Evolutionary conservation across 2,888 invertebrate genomes (phyloP), one percentile per base, ranked within the genome.

Genomic region (Brenthis hecate): DNA sequence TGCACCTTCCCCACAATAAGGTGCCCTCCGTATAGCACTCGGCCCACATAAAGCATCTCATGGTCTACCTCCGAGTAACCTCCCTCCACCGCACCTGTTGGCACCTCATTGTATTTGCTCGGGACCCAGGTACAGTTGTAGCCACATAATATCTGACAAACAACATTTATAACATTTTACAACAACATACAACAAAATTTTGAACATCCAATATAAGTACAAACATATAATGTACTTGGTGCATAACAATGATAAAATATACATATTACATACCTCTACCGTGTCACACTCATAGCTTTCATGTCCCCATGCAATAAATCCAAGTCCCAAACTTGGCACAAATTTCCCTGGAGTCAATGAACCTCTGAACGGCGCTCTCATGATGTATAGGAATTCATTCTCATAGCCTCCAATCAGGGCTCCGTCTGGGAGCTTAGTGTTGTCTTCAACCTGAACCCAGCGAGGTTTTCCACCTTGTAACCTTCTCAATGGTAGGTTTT

Each of bases 1-100:
- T 89, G 88, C 14, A 96, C 86, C 88, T 97, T 97, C n/a, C 97
- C 98, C 55, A 97, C 96, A 77, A 97, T 94, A 6, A 96, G 82
- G 64, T 94, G 95, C 16, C 95, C 96, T 74, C 67, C 23, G 11
- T 60, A 54, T 14, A 64, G 54, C 1, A 65, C 74, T 13, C 74
- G 61, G 13, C 74, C 74, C 1, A 74, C 61, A 43, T 70, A 74
- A 2, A 72, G 64, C 8, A 23, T 3, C 57, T 58, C 57, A 1
- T 86, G 83, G 64, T 47, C 47, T 4, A 3, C 6, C 47, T 58
- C 57, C 0, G 47, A 23, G 23, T 19, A 19, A 19, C 57, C 57
- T 14, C 57, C 57, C 47, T 19, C 14, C 16, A 58, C 47, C 6
- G 57, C 57, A 4, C 43, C 47, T 47, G 19, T 23, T 8, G 47